Conservation (phyloP, 2,797 vertebrate species). For the Sebastes itinus region DNA sequence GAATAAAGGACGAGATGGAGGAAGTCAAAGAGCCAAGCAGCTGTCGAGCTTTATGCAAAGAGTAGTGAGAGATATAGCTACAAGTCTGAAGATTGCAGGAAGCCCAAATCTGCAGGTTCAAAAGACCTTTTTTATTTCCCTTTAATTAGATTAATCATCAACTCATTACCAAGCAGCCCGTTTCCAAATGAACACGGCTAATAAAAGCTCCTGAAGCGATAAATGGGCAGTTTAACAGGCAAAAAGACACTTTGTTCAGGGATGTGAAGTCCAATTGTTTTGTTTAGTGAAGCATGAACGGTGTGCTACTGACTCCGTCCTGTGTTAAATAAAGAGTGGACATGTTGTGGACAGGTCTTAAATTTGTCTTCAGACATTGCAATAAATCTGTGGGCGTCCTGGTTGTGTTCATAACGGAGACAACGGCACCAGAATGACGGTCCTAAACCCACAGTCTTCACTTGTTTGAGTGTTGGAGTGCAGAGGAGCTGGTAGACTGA, state of each 20-base stretch:
- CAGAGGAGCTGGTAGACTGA: constrained; percentile 18
- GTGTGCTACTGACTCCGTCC: not conserved
- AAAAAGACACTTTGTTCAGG: constrained; percentile 12
- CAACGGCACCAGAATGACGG: not conserved
- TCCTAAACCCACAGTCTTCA: not conserved
- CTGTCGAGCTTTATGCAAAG: constrained; percentile 7
- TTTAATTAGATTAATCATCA: constrained; percentile 32
- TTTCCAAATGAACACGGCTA: constrained; percentile 12
- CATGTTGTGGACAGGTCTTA: not conserved
- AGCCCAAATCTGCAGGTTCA: not conserved
- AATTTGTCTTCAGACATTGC: not conserved
- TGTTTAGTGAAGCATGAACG: constrained; percentile 20
- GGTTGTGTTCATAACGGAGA: not conserved
- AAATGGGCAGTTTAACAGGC: constrained; percentile 30
- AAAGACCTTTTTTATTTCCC: not conserved
- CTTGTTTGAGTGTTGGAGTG: not conserved
- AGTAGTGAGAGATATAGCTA: not conserved
- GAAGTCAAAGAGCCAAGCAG: constrained; percentile 5
- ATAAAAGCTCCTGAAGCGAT: constrained; percentile 19
- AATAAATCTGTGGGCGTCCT: not conserved
- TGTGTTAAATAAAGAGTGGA: not conserved
- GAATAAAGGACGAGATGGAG: constrained; percentile 9
- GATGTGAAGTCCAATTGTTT: constrained; percentile 12
- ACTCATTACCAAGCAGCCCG: constrained; percentile 10
- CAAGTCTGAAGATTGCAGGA: not conserved